Conservation (phyloP, 2,888 invertebrate species). For the Apeira syringaria region DNA sequence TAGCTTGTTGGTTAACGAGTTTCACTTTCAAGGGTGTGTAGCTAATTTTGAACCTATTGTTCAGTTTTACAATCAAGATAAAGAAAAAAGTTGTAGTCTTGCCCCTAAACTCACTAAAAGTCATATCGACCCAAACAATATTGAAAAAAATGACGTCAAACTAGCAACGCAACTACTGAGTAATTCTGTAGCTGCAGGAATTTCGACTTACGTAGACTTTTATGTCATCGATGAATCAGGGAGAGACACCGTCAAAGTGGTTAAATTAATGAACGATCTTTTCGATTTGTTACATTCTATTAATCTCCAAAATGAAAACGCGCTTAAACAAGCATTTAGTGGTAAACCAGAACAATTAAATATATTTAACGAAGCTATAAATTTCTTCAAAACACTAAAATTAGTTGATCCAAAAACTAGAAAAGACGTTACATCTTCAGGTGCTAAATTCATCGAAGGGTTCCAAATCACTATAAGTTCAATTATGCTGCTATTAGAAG, state of each 20-base stretch:
- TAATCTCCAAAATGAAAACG: conserved; percentile 12
- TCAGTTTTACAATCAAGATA: conserved; percentile 29
- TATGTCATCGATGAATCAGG: conserved; percentile 25
- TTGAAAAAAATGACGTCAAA: conserved; percentile 30
- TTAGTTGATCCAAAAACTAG: conserved; percentile 32
- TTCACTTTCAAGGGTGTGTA: conserved; percentile 15
- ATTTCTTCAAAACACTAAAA: conserved; percentile 36
- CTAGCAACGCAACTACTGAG: conserved; percentile 33
- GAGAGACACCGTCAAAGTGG: conserved; percentile 30
- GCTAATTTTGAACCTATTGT: conserved; percentile 14
- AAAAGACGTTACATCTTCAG: conserved; percentile 30
- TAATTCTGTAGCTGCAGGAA: conserved; percentile 32
- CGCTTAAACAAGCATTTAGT: conserved; percentile 30
- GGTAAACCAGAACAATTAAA: conserved; percentile 31
- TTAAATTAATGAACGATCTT: conserved; percentile 31
- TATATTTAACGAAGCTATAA: conserved; percentile 30
- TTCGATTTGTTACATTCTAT: conserved; percentile 33
- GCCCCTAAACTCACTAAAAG: conserved; percentile 33
- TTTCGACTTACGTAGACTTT: conserved; percentile 30
- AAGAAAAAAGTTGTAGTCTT: conserved; percentile 28
- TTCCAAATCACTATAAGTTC: conserved; percentile 39
- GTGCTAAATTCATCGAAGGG: conserved; percentile 33
- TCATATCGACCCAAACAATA: conserved; percentile 31
- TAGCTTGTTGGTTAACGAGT: conserved; percentile 15
- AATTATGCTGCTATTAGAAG: conserved; percentile 33